Base-by-base conservation (phyloP, 2,888 invertebrate species). In the Noctua janthina region DNA sequence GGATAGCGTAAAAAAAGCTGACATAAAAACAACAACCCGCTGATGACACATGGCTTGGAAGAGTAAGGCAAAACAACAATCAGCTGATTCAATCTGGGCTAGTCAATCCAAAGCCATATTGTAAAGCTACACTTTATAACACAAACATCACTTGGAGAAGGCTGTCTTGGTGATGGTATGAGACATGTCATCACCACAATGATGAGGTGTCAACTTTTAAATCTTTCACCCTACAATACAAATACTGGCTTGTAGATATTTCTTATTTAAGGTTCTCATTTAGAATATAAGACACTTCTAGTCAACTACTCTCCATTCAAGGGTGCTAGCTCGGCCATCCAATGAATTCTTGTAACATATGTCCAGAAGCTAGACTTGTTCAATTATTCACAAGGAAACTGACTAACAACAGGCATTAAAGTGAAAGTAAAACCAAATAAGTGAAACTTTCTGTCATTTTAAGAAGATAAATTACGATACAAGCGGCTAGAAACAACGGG, bases 171-270 rank as follows among this genome's bases (percentile, higher is more conserved):
- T 43, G 20, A n/a, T 68, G 35, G 35, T 46, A 23, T 1, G 1
- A 75, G 0, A 68, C 2, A 46, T 84, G 66, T 43, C 62, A 79
- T 69, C 51, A 72, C n/a, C 46, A 78, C 3, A 64, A 43, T 86
- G 83, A 75, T 86, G 86, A 84, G 74, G 68, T 84, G 74, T 84
- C 83, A 84, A 86, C n/a, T 64, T 68, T 67, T 20, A 64, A 59
- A 5, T n/a, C 0, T 15, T 66, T 11, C 59, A 75, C 11, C 1
- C 0, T 17, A 56, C 29, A 20, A 69, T 62, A 62, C 15, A 4
- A 23, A 66, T 6, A 74, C 29, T 20, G 11, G 29, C 17, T 3
- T 23, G 4, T 39, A 10, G 1, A 23, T 29, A 49, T 68, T 46
- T 76, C 23, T 49, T n/a, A 39, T 29, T 39, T 17, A 35, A 62